Conservation (phyloP, 1,140 invertebrate species). For the Arion vulgaris region DNA sequence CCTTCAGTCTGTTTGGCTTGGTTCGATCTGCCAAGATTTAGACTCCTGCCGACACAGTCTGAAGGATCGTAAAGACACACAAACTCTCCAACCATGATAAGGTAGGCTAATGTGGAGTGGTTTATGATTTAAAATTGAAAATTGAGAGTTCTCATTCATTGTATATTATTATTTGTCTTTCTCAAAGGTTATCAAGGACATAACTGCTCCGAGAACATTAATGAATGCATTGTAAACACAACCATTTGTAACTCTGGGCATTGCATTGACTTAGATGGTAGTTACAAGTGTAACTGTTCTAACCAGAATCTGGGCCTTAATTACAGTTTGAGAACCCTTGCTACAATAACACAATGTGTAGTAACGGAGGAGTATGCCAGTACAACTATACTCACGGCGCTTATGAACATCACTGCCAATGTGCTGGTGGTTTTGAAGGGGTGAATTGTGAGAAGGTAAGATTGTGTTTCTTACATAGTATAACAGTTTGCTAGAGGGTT, state of each 20-base stretch:
- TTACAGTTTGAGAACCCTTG: conserved; percentile 58
- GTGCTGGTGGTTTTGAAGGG: conserved; percentile 39
- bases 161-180: too few relatives aligned
- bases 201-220: conserved; percentile 49
- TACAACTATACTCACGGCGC: conserved; percentile 4
- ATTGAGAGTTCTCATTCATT: too few relatives aligned
- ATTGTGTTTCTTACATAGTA: too few relatives aligned
- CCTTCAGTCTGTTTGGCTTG: too few relatives aligned
- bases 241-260: conserved; percentile 68
- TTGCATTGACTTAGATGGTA: conserved; percentile 80
- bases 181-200: conserved; percentile 48
- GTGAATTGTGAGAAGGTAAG: conserved; percentile 51
- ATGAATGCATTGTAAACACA: conserved; percentile 47
- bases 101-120: too few relatives aligned
- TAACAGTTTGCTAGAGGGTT: too few relatives aligned
- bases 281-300: conserved; percentile 80
- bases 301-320: conserved; percentile 74
- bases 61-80: too few relatives aligned
- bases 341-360: conserved; percentile 44
- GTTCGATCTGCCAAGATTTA: too few relatives aligned
- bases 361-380: conserved; percentile 52
- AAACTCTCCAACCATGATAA: too few relatives aligned
- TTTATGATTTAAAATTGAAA: too few relatives aligned
- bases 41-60: too few relatives aligned
- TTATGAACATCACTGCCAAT: conserved; percentile 20